These are phyloP conservation scores for Prionace glauca DNA, from an alignment of 2,797 vertebrate species.

Conservation along the genomic window DNA sequence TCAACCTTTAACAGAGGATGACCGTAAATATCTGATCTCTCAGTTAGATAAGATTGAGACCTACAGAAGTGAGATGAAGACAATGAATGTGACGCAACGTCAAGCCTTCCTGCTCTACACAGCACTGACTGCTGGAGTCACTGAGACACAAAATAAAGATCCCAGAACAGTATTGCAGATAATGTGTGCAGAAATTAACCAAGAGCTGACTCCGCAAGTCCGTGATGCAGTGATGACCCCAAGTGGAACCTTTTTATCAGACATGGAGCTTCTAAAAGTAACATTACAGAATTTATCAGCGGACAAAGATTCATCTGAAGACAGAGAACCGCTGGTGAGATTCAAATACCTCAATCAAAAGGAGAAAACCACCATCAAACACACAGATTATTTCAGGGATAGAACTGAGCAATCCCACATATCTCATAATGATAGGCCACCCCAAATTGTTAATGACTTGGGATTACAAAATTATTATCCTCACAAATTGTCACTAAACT, in stretches of 20 bases:
- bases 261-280: neutral
- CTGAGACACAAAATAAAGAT: neutral
- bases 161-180: too few relatives aligned
- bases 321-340: neutral
- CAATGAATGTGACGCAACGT: too few relatives aligned
- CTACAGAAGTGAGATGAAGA: too few relatives aligned
- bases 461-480: conserved; percentile 24
- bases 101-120: too few relatives aligned
- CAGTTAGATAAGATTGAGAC: too few relatives aligned
- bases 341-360: neutral
- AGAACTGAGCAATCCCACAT: neutral
- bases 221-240: neutral
- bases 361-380: neutral
- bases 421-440: neutral
- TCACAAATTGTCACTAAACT: neutral
- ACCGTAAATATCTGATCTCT: too few relatives aligned
- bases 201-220: too few relatives aligned
- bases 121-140: neutral
- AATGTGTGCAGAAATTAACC: too few relatives aligned
- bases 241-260: neutral
- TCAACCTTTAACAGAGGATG: too few relatives aligned
- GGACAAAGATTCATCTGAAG: neutral
- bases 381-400: neutral
- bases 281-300: neutral
- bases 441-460: neutral